Conservation (phyloP, 2,113 vertebrate species). For the Heptranchias perlo region DNA sequence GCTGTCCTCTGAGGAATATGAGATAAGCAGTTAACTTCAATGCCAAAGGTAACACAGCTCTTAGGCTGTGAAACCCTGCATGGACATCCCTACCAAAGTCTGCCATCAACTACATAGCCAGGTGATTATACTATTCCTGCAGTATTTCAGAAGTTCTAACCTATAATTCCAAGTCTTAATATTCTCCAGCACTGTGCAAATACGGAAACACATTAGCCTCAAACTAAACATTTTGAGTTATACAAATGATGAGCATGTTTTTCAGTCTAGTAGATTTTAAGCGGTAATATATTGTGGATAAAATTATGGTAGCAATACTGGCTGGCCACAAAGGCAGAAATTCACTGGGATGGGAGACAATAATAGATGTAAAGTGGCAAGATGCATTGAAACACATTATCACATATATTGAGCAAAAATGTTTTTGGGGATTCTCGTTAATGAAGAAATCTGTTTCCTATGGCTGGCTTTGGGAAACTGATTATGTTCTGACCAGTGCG, state of each 20-base stretch:
- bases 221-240: background rate
- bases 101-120: background rate
- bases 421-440: background rate
- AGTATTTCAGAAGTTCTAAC: background rate
- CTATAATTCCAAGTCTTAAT: background rate
- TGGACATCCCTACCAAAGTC: background rate
- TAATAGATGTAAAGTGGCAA: background rate
- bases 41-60: background rate
- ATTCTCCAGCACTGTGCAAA: background rate
- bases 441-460: background rate
- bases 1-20: background rate
- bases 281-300: background rate
- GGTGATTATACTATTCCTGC: background rate
- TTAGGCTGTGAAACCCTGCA: background rate
- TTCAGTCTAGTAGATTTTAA: background rate
- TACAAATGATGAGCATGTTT: background rate
- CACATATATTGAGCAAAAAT: background rate
- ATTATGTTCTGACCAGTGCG: background rate
- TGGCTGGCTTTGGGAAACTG: background rate
- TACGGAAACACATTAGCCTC: background rate
- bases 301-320: background rate
- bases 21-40: background rate
- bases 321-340: background rate
- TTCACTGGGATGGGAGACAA: background rate
- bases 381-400: background rate